Evolutionary conservation across 2,888 invertebrate genomes (phyloP).

Genomic region (Stenchaetothrips biformis): DNA sequence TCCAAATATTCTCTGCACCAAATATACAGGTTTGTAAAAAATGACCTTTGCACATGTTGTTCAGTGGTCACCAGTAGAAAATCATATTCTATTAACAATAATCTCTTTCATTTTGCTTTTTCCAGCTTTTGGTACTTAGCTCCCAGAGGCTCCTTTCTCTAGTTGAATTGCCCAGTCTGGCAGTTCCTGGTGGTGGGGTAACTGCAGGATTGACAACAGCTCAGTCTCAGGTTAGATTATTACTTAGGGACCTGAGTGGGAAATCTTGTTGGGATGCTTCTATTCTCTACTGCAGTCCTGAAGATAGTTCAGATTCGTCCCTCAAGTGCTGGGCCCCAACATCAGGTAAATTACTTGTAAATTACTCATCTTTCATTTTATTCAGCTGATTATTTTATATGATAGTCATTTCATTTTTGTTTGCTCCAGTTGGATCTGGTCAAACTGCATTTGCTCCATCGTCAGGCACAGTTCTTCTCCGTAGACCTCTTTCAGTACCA

Average conservation of each 20-base stretch:
- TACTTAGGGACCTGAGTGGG: conserved; percentile 85
- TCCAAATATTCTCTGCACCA: conserved; percentile 76
- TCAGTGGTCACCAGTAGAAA: not conserved
- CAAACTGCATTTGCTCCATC: not conserved
- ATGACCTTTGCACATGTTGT: conserved; percentile 20
- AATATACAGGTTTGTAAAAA: conserved; percentile 59
- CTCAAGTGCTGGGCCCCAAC: not conserved
- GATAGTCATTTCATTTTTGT: not conserved
- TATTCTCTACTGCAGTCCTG: conserved; percentile 75
- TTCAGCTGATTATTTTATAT: not conserved
- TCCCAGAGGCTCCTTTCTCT: conserved; percentile 79
- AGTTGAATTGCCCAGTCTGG: conserved; percentile 80
- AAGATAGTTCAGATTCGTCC: conserved; percentile 34
- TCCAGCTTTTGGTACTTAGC: conserved; percentile 76
- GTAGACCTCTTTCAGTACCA: not conserved
- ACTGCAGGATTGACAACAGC: conserved; percentile 73
- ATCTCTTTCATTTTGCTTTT: conserved; percentile 35
- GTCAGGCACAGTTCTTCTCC: not conserved
- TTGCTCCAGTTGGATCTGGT: not conserved
- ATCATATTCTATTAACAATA: conserved; percentile 4
- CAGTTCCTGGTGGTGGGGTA: conserved; percentile 71
- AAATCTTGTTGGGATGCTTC: conserved; percentile 96
- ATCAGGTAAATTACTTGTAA: not conserved
- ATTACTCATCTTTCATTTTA: not conserved
- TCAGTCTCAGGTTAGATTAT: conserved; percentile 76